phyloP scores from a whole-genome alignment of 2,888 invertebrate species.

The Dendrolimus pini region DNA sequence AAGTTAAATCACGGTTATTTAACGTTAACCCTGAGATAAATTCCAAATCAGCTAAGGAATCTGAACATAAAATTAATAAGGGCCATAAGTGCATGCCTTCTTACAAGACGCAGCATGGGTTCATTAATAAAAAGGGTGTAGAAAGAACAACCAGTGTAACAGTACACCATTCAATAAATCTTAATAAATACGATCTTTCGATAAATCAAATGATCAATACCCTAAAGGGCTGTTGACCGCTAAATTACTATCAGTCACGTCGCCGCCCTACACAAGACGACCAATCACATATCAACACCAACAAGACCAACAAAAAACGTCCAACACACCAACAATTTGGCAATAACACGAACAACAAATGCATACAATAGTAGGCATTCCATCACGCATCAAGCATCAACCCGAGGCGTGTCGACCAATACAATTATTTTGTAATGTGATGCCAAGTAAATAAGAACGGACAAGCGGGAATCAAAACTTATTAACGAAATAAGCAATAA shows the following conservation, averaged over 20 bases:
- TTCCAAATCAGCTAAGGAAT: too few relatives aligned
- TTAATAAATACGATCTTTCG: neutral
- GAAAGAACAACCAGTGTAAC: neutral
- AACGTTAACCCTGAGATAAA: too few relatives aligned
- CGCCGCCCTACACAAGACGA: conserved; percentile 34
- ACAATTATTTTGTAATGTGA: neutral
- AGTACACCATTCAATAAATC: neutral
- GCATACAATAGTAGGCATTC: conserved; percentile 2
- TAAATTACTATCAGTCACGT: conserved; percentile 20
- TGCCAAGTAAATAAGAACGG: neutral
- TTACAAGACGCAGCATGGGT: too few relatives aligned
- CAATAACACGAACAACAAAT: neutral
- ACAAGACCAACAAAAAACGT: neutral
- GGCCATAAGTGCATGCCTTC: too few relatives aligned
- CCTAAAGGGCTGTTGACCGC: conserved; percentile 17
- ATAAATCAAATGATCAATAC: neutral
- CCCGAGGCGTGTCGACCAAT: neutral
- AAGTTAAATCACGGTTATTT: too few relatives aligned
- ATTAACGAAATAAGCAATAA: too few relatives aligned
- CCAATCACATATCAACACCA: conserved; percentile 23
- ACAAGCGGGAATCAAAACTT: neutral
- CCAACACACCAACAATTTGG: neutral
- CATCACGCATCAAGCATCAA: conserved; percentile 6
- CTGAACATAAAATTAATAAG: too few relatives aligned
- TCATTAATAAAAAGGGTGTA: too few relatives aligned